phyloP scores from a whole-genome alignment of 2,888 invertebrate species.

The Salpingus planirostris region DNA sequence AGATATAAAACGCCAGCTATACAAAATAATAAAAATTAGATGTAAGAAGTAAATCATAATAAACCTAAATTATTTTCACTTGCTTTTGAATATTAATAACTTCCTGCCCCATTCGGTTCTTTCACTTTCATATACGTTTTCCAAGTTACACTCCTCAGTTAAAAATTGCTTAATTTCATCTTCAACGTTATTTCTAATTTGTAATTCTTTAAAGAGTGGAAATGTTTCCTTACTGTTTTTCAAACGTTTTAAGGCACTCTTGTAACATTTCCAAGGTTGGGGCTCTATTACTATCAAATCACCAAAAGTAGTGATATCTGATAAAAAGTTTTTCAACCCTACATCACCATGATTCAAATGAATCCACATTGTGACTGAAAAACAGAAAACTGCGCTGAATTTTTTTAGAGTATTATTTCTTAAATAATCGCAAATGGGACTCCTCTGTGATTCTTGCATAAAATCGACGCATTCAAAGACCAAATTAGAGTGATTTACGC shows the following conservation, averaged over 20 bases:
- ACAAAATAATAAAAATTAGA: constrained; percentile 83
- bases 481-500: constrained; percentile 38
- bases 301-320: constrained; percentile 46
- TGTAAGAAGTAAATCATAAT: constrained; percentile 30
- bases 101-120: constrained; percentile 62
- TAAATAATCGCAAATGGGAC: constrained; percentile 45
- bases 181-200: constrained; percentile 54
- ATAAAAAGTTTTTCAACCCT: constrained; percentile 57
- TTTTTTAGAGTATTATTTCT: constrained; percentile 34
- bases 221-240: constrained; percentile 53
- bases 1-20: too few species aligned
- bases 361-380: constrained; percentile 87
- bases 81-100: constrained; percentile 51
- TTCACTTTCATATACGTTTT: constrained; percentile 49
- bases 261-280: constrained; percentile 81
- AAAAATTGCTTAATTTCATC: constrained; percentile 52
- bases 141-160: constrained; percentile 39
- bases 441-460: constrained; percentile 40
- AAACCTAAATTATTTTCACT: constrained; percentile 9
- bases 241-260: constrained; percentile 62
- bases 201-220: constrained; percentile 49
- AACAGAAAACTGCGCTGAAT: constrained; percentile 67
- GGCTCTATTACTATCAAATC: constrained; percentile 65
- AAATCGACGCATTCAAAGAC: constrained; percentile 54
- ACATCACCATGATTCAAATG: constrained; percentile 75